Evolutionary conservation across 2,113 vertebrate genomes (phyloP), one percentile per base, ranked within the genome.

Genomic region (Myanophis thanlyinensis): DNA sequence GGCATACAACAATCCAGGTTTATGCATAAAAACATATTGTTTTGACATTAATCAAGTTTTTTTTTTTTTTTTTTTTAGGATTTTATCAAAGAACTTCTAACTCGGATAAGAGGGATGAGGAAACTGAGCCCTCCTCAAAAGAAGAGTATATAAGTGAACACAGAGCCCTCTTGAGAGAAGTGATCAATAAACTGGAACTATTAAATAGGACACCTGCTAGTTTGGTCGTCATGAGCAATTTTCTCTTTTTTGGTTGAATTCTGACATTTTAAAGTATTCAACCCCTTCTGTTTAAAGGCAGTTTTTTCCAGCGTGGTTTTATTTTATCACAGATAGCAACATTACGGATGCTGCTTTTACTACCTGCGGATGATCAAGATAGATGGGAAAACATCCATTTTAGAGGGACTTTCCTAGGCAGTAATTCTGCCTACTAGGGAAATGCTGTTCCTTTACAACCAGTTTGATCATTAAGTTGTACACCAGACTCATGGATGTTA

Each of bases 101-200:
- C 98, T 96, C 98, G 98, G 97, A 99, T 99, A 98, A 98, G 98
- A 98, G 99, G 99, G 96, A 99, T 99, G 99, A 98, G 99, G 93
- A 99, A 99, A 97, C 98, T 99, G 95, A 99, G 98, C 85, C 98
- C 99, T 91, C 99, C 99, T 1, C 98, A 98, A 93, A 99, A 99
- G 98, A 99, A 99, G 97, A 98, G 97, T 94, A 96, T 99, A 98
- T 99, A 98, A 99, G 94, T 95, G 96, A 92, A 95, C 95, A 93
- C 91, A 91, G 91, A 92, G 93, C 90, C 95, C 93, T 96, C 92
- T 95, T 89, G 89, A 90, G 96, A 97, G 93, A 96, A 54, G 91
- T 95, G 96, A 90, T 96, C 96, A 95, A 89, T 94, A 67, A 94
- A 95, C 95, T 91, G 92, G 93, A 93, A 97, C 96, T 95, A 62